Evolutionary conservation across 2,113 vertebrate species (phyloP).

Genomic region (Cynoglossus semilaevis): DNA sequence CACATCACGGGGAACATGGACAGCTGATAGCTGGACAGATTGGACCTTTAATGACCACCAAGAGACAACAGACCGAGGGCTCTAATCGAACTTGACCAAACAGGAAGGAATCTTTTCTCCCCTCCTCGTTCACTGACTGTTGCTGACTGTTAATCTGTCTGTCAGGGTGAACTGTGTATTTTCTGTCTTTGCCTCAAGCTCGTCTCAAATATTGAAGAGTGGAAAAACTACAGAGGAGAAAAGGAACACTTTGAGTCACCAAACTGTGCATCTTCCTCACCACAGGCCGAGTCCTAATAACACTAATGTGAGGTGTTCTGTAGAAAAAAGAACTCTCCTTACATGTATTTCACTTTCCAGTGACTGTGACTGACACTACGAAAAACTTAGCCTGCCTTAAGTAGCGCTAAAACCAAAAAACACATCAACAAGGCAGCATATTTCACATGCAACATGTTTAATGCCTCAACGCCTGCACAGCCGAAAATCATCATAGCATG

Average conservation of each 20-base stretch:
- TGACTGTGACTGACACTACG: no score
- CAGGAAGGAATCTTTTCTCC: slow-evolving; percentile 4
- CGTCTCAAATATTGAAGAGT: slow-evolving; percentile 8
- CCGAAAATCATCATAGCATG: no score
- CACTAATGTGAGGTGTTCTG: no score
- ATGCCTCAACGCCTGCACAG: no score
- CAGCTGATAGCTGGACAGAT: slow-evolving; percentile 21
- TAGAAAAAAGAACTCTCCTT: no score
- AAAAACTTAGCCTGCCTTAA: no score
- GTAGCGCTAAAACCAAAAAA: no score
- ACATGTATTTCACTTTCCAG: no score
- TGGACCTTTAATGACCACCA: slow-evolving; percentile 10
- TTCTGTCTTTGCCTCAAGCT: slow-evolving; percentile 4
- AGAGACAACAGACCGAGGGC: slow-evolving; percentile 4
- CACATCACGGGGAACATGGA: slow-evolving; percentile 26
- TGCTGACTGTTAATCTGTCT: not conserved
- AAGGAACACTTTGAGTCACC: slow-evolving; percentile 5
- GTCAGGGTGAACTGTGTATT: slow-evolving; percentile 2
- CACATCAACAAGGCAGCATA: no score
- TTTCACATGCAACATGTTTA: no score
- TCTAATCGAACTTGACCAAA: slow-evolving; percentile 26
- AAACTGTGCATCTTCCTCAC: slow-evolving; percentile 20
- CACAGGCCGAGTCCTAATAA: slow-evolving; percentile 8
- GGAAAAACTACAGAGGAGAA: slow-evolving; percentile 12
- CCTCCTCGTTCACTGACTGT: slow-evolving; percentile 3